Evolutionary conservation across 2,113 vertebrate genomes (phyloP).

Genomic region (Ariopsis seemanni): DNA sequence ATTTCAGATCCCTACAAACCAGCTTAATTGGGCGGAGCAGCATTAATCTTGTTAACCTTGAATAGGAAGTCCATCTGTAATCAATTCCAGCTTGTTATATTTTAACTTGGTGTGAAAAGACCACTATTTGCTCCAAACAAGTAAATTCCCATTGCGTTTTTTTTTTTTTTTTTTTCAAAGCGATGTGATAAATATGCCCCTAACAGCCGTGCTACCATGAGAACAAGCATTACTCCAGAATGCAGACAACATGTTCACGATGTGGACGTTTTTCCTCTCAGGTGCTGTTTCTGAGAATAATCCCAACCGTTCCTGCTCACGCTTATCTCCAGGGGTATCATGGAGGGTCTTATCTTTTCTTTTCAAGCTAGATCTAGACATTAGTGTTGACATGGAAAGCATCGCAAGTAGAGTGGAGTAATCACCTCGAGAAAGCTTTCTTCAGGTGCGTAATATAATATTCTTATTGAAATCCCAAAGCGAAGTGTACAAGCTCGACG

Average conservation of each 20-base stretch:
- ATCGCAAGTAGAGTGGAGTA: not conserved
- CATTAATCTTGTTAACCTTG: slow-evolving; percentile 47
- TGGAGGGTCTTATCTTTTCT: slow-evolving; percentile 29
- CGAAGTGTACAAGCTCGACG: not conserved
- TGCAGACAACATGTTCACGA: slow-evolving; percentile 33
- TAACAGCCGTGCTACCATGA: slow-evolving; percentile 34
- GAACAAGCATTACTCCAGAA: slow-evolving; percentile 46
- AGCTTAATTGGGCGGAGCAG: slow-evolving; percentile 32
- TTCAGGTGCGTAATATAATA: not conserved
- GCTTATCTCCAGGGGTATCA: slow-evolving; percentile 46
- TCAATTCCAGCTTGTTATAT: slow-evolving; percentile 41
- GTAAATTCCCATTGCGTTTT: slow-evolving; percentile 37
- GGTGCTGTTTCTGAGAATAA: slow-evolving; percentile 35
- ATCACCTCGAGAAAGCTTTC: not conserved
- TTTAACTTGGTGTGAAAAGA: slow-evolving; percentile 26
- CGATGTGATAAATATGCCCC: slow-evolving; percentile 37
- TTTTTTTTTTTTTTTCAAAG: slow-evolving; percentile 43
- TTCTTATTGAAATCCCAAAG: not conserved
- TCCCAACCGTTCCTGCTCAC: slow-evolving; percentile 26
- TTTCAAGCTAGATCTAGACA: slow-evolving; percentile 17
- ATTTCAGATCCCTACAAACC: slow-evolving; percentile 1
- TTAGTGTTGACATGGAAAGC: slow-evolving; percentile 22
- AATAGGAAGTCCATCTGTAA: slow-evolving; percentile 37
- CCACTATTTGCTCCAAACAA: slow-evolving; percentile 30
- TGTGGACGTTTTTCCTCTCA: slow-evolving; percentile 29